Evolutionary conservation across 2,113 vertebrate species (phyloP), one percentile per base, ranked within the genome.

Genomic region (Lepisosteus osseus): DNA sequence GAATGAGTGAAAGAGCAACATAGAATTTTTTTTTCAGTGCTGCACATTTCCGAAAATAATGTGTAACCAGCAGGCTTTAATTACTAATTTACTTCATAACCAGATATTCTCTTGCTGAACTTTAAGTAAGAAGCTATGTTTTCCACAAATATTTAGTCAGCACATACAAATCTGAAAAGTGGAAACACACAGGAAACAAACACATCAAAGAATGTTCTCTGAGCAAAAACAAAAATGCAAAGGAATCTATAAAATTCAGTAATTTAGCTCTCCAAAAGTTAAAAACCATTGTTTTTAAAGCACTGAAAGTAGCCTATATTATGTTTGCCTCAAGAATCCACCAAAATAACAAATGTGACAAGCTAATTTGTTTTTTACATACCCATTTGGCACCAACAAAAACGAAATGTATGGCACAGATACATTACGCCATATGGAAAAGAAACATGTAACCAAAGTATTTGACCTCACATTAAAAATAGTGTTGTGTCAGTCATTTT

Each of bases 301-400:
- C 79, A 70, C 64, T 74, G 66, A 65, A 77, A 83, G 72, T 74
- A 78, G 75, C 82, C 81, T 72, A 76, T 74, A 77, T 72, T 71
- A 66, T 73, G 77, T 75, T 79, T 0, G 78, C 82, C 85, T 59
- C 61, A 64, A 83, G 81, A 77, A 8, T 77, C 78, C 17, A 67
- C 74, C 70, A 76, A 80, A 81, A 85, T 65, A 72, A 78, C 84
- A 65, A 77, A 85, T 85, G 70, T 77, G 79, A 86, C 82, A 82
- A 83, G 87, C 80, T 79, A 70, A 85, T 75, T 78, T 81, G 81
- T 74, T 83, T 51, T 51, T 88, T 88, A 83, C 81, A 82, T 80
- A 83, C 79, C 75, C 77, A 17, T 84, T 79, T 6, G 76, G 77
- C 79, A 82, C 85, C 88, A 86, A 89, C 77, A 79, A 76, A 86